Evolutionary conservation across 2,888 invertebrate genomes (phyloP).

Genomic region (Sycophila texana): DNA sequence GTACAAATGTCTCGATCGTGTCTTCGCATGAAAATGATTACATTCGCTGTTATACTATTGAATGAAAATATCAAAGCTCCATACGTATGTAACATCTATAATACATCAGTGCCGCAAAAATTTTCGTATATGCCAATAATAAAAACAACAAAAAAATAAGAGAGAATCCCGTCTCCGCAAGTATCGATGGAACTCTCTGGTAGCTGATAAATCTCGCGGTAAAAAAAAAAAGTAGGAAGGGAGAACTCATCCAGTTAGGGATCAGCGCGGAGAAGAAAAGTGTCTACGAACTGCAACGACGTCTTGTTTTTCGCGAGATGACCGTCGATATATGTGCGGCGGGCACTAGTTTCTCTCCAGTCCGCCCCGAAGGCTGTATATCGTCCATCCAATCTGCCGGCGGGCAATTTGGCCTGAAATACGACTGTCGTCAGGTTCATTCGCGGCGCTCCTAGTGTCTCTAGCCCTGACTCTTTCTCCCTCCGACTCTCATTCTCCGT

Average conservation of each 20-base stretch:
- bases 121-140: too few relatives aligned
- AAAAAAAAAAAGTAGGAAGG: background rate
- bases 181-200: too few relatives aligned
- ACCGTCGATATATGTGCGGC: slow-evolving; percentile 61
- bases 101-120: too few relatives aligned
- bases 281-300: background rate
- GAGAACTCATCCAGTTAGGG: background rate
- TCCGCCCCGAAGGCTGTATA: slow-evolving; percentile 66
- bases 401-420: slow-evolving; percentile 75
- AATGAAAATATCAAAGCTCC: too few relatives aligned
- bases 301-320: slow-evolving; percentile 49
- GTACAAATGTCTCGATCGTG: too few relatives aligned
- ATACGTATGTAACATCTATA: too few relatives aligned
- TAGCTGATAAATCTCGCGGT: slow-evolving; percentile 16
- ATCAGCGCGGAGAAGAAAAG: background rate
- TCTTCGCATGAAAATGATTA: too few relatives aligned
- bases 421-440: slow-evolving; percentile 73
- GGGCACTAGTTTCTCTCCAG: slow-evolving; percentile 4
- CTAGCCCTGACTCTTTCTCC: background rate
- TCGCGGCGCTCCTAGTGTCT: slow-evolving; percentile 37
- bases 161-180: too few relatives aligned
- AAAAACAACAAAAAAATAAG: too few relatives aligned
- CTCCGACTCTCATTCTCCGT: slow-evolving; percentile 47
- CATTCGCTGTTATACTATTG: too few relatives aligned
- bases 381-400: slow-evolving; percentile 75